phyloP scores from a whole-genome alignment of 2,113 vertebrate species.

The Gopherus flavomarginatus region DNA sequence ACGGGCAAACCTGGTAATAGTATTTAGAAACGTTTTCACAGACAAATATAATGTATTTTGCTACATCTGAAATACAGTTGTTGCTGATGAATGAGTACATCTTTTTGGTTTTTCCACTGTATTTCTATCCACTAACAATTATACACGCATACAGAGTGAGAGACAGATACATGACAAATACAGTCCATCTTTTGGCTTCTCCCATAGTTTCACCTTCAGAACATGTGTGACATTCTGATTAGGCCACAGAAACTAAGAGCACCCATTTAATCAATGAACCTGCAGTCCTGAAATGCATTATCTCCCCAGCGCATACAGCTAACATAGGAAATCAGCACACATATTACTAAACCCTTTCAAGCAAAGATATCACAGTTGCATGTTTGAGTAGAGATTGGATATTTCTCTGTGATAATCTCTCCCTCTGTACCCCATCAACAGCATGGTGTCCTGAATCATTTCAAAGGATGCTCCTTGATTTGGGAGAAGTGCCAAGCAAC shows the following conservation, averaged over 20 bases:
- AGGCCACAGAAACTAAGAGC: background rate
- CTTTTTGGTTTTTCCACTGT: background rate
- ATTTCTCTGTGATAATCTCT: background rate
- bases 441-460: background rate
- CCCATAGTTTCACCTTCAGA: background rate
- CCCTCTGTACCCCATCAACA: background rate
- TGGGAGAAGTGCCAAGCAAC: accelerated
- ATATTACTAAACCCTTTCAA: background rate
- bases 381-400: background rate
- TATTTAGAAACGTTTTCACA: background rate
- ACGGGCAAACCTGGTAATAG: too few species aligned
- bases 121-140: background rate
- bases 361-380: background rate
- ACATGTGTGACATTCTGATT: background rate
- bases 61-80: background rate
- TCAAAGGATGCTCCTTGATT: background rate
- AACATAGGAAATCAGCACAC: background rate
- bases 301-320: background rate
- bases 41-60: background rate
- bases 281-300: background rate
- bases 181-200: background rate
- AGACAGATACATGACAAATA: accelerated
- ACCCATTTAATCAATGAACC: background rate
- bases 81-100: background rate
- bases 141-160: background rate